phyloP scores from a whole-genome alignment of 2,797 vertebrate species.

The Sciurus vulgaris region DNA sequence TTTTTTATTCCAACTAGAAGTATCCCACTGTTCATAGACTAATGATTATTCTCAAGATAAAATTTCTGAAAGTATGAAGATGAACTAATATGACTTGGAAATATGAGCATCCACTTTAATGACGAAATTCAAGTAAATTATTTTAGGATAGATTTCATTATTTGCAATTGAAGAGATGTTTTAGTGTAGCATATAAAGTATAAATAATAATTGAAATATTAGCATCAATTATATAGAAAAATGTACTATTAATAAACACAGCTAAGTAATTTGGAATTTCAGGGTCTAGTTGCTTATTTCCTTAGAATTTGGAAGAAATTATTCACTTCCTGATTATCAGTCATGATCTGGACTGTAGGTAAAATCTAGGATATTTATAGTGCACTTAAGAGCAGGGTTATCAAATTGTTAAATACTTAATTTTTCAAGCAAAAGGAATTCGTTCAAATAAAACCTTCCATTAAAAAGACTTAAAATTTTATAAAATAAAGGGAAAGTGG shows the following conservation, averaged over 20 bases:
- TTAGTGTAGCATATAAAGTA: conserved; percentile 3
- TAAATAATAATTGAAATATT: not conserved
- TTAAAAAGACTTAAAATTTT: conserved; percentile 57
- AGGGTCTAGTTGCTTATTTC: not conserved
- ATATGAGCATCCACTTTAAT: not conserved
- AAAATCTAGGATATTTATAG: not conserved
- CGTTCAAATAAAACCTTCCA: not conserved
- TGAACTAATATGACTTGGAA: not conserved
- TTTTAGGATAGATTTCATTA: not conserved
- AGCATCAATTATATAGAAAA: not conserved
- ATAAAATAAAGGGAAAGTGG: conserved; percentile 57
- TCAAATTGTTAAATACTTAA: not conserved
- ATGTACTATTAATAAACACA: not conserved
- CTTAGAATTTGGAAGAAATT: conserved; percentile 5
- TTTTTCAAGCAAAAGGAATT: conserved; percentile 5
- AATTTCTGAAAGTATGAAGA: not conserved
- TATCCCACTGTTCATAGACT: not conserved
- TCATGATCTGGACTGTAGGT: not conserved
- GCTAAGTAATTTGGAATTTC: not conserved
- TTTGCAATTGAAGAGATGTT: not conserved
- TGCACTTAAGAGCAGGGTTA: not conserved
- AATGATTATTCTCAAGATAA: not conserved
- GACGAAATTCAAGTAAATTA: not conserved
- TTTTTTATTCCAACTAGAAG: not conserved
- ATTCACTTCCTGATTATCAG: not conserved